Evolutionary conservation across 2,888 invertebrate genomes (phyloP).

Genomic region (Hirudinaria manillensis): DNA sequence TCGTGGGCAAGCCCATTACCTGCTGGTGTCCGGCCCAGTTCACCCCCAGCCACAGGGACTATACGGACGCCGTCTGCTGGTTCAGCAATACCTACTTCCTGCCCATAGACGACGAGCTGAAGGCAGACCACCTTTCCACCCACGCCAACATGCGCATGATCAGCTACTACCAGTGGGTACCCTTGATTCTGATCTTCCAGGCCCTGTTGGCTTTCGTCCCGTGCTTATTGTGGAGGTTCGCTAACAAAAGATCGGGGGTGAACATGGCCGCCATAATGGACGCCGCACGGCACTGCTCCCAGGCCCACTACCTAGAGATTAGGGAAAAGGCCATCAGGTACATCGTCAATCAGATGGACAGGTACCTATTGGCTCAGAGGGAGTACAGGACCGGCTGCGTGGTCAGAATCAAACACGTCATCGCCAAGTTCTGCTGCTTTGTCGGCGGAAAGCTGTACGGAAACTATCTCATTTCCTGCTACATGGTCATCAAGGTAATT

Average conservation of each 20-base stretch:
- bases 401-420: constrained; percentile 51
- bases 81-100: constrained; percentile 42
- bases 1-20: constrained; percentile 41
- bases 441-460: constrained; percentile 55
- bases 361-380: constrained; percentile 55
- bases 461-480: constrained; percentile 56
- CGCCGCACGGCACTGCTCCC: constrained; percentile 40
- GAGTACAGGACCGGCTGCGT: constrained; percentile 54
- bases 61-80: constrained; percentile 42
- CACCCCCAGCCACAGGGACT: constrained; percentile 40
- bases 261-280: constrained; percentile 42
- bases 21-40: constrained; percentile 43
- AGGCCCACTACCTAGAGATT: constrained; percentile 42
- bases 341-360: constrained; percentile 56
- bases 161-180: constrained; percentile 43
- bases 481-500: constrained; percentile 53
- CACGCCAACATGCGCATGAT: constrained; percentile 36
- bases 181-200: constrained; percentile 42
- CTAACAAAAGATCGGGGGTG: constrained; percentile 41
- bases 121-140: constrained; percentile 30
- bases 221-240: constrained; percentile 41
- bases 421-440: constrained; percentile 52
- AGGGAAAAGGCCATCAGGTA: constrained; percentile 51
- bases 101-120: constrained; percentile 38
- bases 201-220: constrained; percentile 40